phyloP scores from a whole-genome alignment of 2,797 vertebrate genomes.

The Myotis pilosus region DNA sequence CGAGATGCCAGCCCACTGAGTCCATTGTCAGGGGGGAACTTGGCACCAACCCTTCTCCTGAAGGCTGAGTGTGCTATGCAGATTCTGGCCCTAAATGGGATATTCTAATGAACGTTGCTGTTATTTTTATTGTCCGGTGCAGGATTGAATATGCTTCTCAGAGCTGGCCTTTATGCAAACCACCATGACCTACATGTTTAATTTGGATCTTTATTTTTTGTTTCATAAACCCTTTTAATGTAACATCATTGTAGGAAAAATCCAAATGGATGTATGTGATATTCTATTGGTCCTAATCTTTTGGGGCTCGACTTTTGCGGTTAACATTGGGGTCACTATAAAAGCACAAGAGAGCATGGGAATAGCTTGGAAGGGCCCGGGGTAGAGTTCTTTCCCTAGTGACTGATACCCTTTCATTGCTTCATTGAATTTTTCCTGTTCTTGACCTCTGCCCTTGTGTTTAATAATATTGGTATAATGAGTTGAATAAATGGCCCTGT shows the following conservation, averaged over 20 bases:
- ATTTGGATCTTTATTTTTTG: constrained; percentile 67
- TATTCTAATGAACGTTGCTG: not conserved
- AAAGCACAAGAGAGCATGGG: not conserved
- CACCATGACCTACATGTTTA: constrained; percentile 60
- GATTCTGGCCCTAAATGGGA: not conserved
- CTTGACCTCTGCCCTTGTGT: constrained; percentile 56
- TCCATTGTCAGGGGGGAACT: not conserved
- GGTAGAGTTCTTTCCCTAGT: not conserved
- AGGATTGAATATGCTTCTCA: constrained; percentile 31
- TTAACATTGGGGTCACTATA: constrained; percentile 47
- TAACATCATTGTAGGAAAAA: constrained; percentile 57
- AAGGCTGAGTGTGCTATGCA: not conserved
- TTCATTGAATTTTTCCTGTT: not conserved
- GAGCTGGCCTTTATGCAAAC: constrained; percentile 59
- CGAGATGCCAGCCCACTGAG: not conserved
- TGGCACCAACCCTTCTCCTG: not conserved
- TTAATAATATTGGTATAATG: constrained; percentile 27
- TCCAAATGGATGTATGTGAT: constrained; percentile 38
- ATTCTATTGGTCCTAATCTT: constrained; percentile 23
- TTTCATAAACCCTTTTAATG: constrained; percentile 68
- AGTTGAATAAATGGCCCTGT: constrained; percentile 24
- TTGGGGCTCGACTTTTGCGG: constrained; percentile 20
- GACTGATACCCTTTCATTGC: not conserved
- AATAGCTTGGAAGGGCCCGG: not conserved
- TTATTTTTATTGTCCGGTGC: constrained; percentile 55